A percentile compares a stretch with the other conserved stretches of the same genome.
phyloP scores from a whole-genome alignment of 1,140 invertebrate species.

The Drosophila sucinea region DNA sequence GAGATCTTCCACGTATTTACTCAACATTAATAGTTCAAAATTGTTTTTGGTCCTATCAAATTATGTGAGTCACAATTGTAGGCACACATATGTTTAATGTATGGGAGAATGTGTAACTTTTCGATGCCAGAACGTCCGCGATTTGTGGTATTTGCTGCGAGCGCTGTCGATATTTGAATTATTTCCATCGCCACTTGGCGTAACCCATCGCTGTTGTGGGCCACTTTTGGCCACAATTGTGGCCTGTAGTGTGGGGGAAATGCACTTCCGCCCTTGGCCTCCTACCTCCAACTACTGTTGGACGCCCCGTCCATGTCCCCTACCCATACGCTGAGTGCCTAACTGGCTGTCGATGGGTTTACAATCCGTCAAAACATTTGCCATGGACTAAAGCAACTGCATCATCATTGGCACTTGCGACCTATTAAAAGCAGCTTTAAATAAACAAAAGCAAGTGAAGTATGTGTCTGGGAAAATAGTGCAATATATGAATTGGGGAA shows the following conservation, averaged over 20 bases:
- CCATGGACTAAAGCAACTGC: conserved; percentile 45
- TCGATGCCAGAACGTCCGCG: conserved; percentile 46
- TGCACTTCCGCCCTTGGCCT: conserved; percentile 8
- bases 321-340: conserved; percentile 53
- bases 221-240: conserved; percentile 74
- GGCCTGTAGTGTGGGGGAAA: conserved; percentile 34
- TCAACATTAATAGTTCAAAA: no score
- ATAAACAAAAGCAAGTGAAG: conserved; percentile 41
- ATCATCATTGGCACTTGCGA: conserved; percentile 61
- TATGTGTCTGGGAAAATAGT: neutral
- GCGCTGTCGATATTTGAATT: conserved; percentile 75
- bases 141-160: conserved; percentile 53
- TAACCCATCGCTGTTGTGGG: conserved; percentile 34
- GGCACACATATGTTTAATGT: conserved; percentile 23
- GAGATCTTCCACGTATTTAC: no score
- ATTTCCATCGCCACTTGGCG: conserved; percentile 65
- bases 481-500: conserved; percentile 8
- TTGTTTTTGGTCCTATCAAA: no score
- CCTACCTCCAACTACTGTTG: conserved; percentile 27
- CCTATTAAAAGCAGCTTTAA: conserved; percentile 50
- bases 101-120: conserved; percentile 48
- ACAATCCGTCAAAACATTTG: conserved; percentile 77
- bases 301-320: neutral
- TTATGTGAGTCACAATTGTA: conserved; percentile 4
- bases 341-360: conserved; percentile 78